Percentiles rank a stretch among this genome's conserved stretches.
Evolutionary conservation across 2,797 vertebrate genomes (phyloP).

Genomic region (Amniataba percoides): DNA sequence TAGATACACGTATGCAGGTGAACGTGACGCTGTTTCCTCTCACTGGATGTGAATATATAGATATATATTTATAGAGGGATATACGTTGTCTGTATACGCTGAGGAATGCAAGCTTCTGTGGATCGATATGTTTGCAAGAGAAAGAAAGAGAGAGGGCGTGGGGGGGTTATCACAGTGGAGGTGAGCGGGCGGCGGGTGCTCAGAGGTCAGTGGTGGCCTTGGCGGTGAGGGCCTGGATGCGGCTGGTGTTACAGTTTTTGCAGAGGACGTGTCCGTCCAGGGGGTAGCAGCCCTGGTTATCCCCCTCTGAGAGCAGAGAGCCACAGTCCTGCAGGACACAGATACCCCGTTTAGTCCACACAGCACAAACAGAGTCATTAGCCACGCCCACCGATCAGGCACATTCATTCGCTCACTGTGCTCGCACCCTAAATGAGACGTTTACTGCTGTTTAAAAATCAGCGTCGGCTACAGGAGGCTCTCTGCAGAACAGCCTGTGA

Average conservation of each 20-base stretch:
- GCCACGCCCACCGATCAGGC: conserved; percentile 25
- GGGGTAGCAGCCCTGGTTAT: conserved; percentile 98
- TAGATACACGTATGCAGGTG: conserved; percentile 44
- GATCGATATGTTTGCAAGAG: conserved; percentile 39
- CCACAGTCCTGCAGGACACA: conserved; percentile 91
- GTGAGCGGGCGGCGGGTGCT: conserved; percentile 64
- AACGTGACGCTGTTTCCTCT: conserved; percentile 42
- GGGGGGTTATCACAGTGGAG: conserved; percentile 70
- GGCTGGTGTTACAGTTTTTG: conserved; percentile 96
- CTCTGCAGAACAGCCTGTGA: not conserved
- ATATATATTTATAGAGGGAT: conserved; percentile 17
- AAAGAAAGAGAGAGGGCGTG: conserved; percentile 2
- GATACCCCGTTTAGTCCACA: conserved; percentile 53
- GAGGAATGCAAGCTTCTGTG: conserved; percentile 56
- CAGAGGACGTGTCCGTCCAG: conserved; percentile 98
- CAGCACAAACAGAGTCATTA: conserved; percentile 44
- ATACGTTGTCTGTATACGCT: conserved; percentile 28
- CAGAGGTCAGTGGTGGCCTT: conserved; percentile 99
- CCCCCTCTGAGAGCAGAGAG: conserved; percentile 96
- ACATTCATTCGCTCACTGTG: conserved; percentile 12
- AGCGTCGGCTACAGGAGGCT: conserved; percentile 18
- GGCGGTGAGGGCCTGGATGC: conserved; percentile 96
- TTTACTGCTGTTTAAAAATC: conserved; percentile 32
- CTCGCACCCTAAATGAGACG: conserved; percentile 28
- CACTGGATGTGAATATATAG: conserved; percentile 29